Conservation (phyloP, 1,140 invertebrate species). For the Glossosoma conforme region DNA sequence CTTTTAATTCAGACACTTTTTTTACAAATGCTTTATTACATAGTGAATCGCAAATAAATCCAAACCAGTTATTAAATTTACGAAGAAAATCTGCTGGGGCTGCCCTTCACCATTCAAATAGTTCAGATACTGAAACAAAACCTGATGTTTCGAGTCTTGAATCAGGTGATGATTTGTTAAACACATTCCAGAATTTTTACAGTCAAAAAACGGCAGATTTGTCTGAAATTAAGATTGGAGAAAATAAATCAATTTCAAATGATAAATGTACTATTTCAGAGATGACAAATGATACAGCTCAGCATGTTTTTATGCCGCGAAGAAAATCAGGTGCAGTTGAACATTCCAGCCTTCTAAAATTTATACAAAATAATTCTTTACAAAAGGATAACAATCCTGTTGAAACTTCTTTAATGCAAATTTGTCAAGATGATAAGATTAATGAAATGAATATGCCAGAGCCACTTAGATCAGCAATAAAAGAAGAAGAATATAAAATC, state of each 20-base stretch:
- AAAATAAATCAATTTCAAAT: neutral
- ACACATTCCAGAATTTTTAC: constrained; percentile 22
- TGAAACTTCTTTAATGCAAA: neutral
- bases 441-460: constrained; percentile 1
- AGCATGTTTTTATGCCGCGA: neutral
- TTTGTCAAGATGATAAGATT: neutral
- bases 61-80: neutral
- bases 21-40: constrained; percentile 24
- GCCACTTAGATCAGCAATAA: neutral
- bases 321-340: constrained; percentile 13
- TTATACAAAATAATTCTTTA: constrained; percentile 23
- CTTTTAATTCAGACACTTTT: constrained; percentile 22
- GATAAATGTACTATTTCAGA: neutral
- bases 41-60: constrained; percentile 15
- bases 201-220: constrained; percentile 5
- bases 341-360: constrained; percentile 25
- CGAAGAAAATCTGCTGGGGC: constrained; percentile 13
- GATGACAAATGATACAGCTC: neutral
- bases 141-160: neutral
- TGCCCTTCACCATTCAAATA: constrained; percentile 12
- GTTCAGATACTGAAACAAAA: constrained; percentile 5
- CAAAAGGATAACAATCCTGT: neutral
- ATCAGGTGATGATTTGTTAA: constrained; percentile 12
- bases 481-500: constrained; percentile 4
- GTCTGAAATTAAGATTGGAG: neutral